These are phyloP conservation scores for Listronotus bonariensis DNA, from an alignment of 1,140 invertebrate species.

Conservation along the genomic window DNA sequence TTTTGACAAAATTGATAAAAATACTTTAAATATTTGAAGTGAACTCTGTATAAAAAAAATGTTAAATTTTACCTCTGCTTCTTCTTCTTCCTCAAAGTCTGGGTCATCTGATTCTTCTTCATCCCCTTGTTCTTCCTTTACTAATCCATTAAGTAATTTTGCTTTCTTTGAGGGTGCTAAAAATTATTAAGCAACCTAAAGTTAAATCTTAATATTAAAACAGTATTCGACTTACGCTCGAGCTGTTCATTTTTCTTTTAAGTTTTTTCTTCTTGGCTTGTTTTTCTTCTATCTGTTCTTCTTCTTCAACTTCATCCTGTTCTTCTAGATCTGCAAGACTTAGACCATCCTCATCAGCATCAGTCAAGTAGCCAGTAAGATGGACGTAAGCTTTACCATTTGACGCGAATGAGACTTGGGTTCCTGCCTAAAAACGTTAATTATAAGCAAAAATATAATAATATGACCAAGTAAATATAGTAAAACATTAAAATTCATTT, in stretches of 20 bases:
- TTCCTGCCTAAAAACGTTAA: conserved; percentile 55
- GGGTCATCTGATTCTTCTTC: conserved; percentile 55
- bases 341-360: conserved; percentile 47
- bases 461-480: too few species aligned
- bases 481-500: too few species aligned
- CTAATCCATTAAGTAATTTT: conserved; percentile 37
- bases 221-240: conserved; percentile 36
- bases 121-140: conserved; percentile 54
- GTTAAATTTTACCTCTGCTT: conserved; percentile 40
- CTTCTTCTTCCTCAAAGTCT: conserved; percentile 44
- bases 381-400: conserved; percentile 75
- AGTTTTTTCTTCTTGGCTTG: conserved; percentile 52
- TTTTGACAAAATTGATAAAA: too few species aligned
- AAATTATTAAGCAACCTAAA: conserved; percentile 8
- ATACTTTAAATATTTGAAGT: too few species aligned
- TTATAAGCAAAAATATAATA: too few species aligned
- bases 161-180: conserved; percentile 46
- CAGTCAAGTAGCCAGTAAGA: conserved; percentile 73
- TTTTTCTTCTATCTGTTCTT: conserved; percentile 45
- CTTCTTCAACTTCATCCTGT: conserved; percentile 53
- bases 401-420: conserved; percentile 64
- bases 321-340: conserved; percentile 58
- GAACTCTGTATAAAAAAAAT: too few species aligned
- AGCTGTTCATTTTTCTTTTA: conserved; percentile 33
- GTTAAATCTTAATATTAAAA: background rate